phyloP scores from a whole-genome alignment of 2,888 invertebrate genomes.

The Girardia tigrina region DNA sequence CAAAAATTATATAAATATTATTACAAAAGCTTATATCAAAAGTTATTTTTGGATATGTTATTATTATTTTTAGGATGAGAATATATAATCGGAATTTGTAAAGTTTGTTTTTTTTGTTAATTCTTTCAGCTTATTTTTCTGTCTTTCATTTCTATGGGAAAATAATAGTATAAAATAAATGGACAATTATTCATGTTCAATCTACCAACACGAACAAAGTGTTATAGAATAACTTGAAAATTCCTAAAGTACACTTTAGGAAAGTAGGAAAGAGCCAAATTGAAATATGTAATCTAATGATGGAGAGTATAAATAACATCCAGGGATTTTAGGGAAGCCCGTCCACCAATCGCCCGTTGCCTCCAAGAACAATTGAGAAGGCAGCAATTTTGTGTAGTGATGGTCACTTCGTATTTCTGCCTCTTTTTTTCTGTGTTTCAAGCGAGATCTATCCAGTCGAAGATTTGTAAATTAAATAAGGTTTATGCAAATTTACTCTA shows the following conservation, averaged over 20 bases:
- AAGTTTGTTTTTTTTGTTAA: no score
- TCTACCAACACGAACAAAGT: not conserved
- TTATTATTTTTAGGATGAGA: no score
- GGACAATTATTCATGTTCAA: not conserved
- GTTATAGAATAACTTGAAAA: slow-evolving; percentile 14
- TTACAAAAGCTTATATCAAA: no score
- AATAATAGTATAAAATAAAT: not conserved
- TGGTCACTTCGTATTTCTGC: not conserved
- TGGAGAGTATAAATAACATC: slow-evolving; percentile 23
- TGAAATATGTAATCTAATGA: slow-evolving; percentile 19
- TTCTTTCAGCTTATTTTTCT: no score
- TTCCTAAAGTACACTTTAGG: slow-evolving; percentile 16
- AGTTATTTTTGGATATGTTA: no score
- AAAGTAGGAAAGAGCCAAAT: slow-evolving; percentile 2
- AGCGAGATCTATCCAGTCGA: not conserved
- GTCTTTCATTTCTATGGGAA: no score
- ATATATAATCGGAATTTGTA: no score
- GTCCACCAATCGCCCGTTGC: not conserved
- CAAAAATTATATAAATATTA: no score
- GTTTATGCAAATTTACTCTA: slow-evolving; percentile 20
- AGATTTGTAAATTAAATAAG: slow-evolving; percentile 20
- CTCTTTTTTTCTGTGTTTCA: slow-evolving; percentile 1
- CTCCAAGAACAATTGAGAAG: not conserved
- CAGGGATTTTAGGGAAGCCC: not conserved
- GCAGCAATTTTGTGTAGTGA: not conserved